Base-by-base conservation (phyloP, 2,797 vertebrate species). In the Sebastes nivosus region DNA sequence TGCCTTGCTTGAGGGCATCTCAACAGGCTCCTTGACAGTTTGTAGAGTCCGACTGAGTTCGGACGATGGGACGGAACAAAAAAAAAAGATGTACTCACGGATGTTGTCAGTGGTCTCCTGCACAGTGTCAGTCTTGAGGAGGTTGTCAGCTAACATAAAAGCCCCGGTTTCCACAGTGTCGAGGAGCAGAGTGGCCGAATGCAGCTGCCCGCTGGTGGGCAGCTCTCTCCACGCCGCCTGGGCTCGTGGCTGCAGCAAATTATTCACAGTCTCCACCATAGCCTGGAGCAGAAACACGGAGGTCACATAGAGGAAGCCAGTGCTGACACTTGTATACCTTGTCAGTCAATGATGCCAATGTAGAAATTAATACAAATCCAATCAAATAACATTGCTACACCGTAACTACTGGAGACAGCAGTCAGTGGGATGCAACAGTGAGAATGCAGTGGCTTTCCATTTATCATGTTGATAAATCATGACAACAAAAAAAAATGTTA, bases 221-320 rank as follows among this genome's bases (percentile, higher is more conserved):
- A 99, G 95, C 91, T 98, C 98, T 87, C 94, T 95, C 99, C 98
- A 99, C 0, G 98, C 98, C 0, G 95, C 90, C 92, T 98, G 94
- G 84, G 98, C 97, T 89, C 97, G 96, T 0, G 96, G 97, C 91
- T 99, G 97, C 75, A 99, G 96, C 75, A 99, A 96, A 95, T 99
- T 99, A 94, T 99, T 99, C 91, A 99, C 98, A 0, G 98, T 99
- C 94, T 99, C 98, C 77, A 99, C 98, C 98, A 99, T 99, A 6
- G 98, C 98, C 99, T 99, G 92, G 52, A 79, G 87, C 78, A 87
- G 57, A 93, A 83, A 93, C 75, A 88, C 34, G 30, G 78, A 76
- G 82, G 88, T 93, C 85, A 94, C 54, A 66, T 3, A 18, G 71
- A 79, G 52, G 89, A 83, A 89, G 69, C n/a, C 13, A 22, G 61